phyloP scores from a whole-genome alignment of 2,888 invertebrate species.

The Protodeltote pygarga region DNA sequence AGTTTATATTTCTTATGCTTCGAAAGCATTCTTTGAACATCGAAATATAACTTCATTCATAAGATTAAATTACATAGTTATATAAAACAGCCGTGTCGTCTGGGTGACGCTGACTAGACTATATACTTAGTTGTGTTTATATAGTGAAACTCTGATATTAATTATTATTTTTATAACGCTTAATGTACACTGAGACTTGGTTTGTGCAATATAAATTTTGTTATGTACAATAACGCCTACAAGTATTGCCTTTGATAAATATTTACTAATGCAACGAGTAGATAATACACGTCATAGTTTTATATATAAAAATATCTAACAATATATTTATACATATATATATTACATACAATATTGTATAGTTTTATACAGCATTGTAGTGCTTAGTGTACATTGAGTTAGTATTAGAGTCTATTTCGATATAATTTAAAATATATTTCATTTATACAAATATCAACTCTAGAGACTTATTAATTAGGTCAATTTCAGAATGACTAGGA shows the following conservation, averaged over 20 bases:
- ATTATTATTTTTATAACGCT: slow-evolving; percentile 28
- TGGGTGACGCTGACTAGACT: too few species aligned
- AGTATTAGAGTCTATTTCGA: too few species aligned
- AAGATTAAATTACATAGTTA: too few species aligned
- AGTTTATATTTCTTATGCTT: too few species aligned
- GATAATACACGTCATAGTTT: slow-evolving; percentile 26
- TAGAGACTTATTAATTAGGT: too few species aligned
- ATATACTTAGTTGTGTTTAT: slow-evolving; percentile 23
- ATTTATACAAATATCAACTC: too few species aligned
- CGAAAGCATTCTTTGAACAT: too few species aligned
- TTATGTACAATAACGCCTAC: slow-evolving; percentile 23
- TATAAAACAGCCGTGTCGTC: too few species aligned
- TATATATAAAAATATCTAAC: slow-evolving; percentile 17
- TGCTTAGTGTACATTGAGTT: slow-evolving; percentile 27
- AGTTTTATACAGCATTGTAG: slow-evolving; percentile 29
- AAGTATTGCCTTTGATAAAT: slow-evolving; percentile 37
- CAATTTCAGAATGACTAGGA: too few species aligned
- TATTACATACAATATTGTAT: slow-evolving; percentile 20
- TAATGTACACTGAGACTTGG: slow-evolving; percentile 38
- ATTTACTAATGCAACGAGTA: slow-evolving; percentile 29
- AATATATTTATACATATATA: too few species aligned
- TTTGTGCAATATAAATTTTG: slow-evolving; percentile 42
- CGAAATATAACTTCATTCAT: too few species aligned
- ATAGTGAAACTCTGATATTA: slow-evolving; percentile 18
- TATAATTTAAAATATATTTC: too few species aligned